Percentiles rank a stretch among this genome's conserved stretches.
phyloP scores from a whole-genome alignment of 2,888 invertebrate species.

The Bursaphelenchus okinawaensis region DNA sequence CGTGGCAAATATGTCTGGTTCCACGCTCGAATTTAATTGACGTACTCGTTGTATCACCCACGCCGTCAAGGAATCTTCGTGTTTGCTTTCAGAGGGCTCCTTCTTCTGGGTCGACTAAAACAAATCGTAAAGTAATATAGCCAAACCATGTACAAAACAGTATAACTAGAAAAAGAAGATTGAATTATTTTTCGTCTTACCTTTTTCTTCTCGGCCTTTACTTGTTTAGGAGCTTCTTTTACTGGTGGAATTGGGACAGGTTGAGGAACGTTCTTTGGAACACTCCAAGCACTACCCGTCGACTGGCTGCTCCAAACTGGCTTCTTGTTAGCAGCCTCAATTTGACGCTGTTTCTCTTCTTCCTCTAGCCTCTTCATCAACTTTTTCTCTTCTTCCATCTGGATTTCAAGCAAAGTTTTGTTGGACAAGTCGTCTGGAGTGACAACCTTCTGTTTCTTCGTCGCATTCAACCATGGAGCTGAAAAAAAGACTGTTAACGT shows the following conservation, averaged over 20 bases:
- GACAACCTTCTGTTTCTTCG: neutral
- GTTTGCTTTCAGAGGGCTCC: slow-evolving; percentile 1
- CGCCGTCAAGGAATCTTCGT: slow-evolving; percentile 17
- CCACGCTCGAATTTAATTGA: slow-evolving; percentile 35
- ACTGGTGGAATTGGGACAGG: slow-evolving; percentile 19
- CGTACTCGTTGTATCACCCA: slow-evolving; percentile 36
- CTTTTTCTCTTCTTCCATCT: slow-evolving; percentile 12
- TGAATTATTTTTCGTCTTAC: neutral
- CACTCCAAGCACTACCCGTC: slow-evolving; percentile 11
- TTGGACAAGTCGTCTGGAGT: neutral
- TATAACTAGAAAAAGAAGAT: neutral
- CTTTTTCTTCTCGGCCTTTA: slow-evolving; percentile 7
- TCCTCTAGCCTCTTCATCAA: slow-evolving; percentile 27
- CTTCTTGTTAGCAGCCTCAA: slow-evolving; percentile 3
- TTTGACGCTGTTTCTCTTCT: slow-evolving; percentile 13
- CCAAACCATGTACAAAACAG: neutral
- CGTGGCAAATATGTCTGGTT: slow-evolving; percentile 37
- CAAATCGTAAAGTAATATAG: neutral
- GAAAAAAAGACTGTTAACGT: neutral
- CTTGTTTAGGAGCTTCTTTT: slow-evolving; percentile 14
- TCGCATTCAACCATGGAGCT: neutral
- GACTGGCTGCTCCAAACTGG: slow-evolving; percentile 5
- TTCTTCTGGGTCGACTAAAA: slow-evolving; percentile 3
- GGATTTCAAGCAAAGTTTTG: slow-evolving; percentile 1
- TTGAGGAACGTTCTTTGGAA: slow-evolving; percentile 3